Percentiles rank a stretch among this genome's conserved stretches.
These are phyloP conservation scores for Oreochromis grahami DNA, from an alignment of 2,797 vertebrate genomes.

Conservation along the genomic window DNA sequence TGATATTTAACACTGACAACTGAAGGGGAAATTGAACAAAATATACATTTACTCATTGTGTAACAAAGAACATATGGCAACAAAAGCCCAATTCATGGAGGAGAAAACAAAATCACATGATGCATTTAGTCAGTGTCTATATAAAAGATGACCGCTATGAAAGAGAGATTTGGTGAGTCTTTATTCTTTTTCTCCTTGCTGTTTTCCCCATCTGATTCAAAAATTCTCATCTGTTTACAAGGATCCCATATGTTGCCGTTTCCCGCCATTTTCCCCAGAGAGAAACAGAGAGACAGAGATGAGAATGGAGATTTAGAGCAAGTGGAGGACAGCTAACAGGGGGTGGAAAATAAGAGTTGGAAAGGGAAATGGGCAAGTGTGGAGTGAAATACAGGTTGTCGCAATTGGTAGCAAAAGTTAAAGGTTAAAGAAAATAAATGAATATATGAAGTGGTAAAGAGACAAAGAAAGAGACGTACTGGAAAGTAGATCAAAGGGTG, in stretches of 20 bases:
- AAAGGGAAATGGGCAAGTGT: background rate
- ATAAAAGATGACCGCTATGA: background rate
- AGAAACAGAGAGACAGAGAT: background rate
- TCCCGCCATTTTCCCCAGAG: background rate
- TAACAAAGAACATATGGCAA: background rate
- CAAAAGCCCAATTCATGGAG: background rate
- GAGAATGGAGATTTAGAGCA: background rate
- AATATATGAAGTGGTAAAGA: background rate
- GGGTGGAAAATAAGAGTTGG: fast-evolving
- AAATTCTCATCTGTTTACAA: constrained; percentile 13
- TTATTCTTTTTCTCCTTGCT: background rate
- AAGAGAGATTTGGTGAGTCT: background rate
- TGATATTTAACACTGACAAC: background rate
- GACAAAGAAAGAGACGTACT: background rate
- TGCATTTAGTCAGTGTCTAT: background rate
- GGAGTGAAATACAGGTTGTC: background rate
- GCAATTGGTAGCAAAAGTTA: background rate
- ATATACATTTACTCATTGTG: background rate
- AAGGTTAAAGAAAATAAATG: background rate
- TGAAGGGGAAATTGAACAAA: background rate
- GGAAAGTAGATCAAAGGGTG: background rate
- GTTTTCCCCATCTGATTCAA: background rate
- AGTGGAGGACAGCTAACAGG: background rate
- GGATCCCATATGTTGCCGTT: constrained; percentile 16
- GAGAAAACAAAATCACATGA: background rate